Evolutionary conservation across 2,797 vertebrate genomes (phyloP).

Genomic region (Varecia variegata): DNA sequence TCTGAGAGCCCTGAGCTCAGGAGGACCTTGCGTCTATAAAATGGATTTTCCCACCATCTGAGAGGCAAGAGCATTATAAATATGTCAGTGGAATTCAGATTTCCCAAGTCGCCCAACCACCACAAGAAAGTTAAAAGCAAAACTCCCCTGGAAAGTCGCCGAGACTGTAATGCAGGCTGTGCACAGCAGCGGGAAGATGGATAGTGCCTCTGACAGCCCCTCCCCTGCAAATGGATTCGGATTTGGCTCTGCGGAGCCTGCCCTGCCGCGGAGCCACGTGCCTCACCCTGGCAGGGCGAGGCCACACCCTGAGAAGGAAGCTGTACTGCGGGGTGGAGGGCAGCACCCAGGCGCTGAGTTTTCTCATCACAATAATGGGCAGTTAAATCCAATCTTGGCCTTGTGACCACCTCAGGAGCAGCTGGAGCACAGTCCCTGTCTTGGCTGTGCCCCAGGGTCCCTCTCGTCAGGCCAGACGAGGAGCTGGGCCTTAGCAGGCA

Average conservation of each 20-base stretch:
- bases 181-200: accelerated
- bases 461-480: not conserved
- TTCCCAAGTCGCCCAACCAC: slow-evolving; percentile 69
- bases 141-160: slow-evolving; percentile 55
- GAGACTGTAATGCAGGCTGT: not conserved
- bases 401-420: too few relatives aligned
- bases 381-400: not conserved
- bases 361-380: not conserved
- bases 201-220: not conserved
- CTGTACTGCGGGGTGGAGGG: not conserved
- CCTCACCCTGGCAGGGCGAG: not conserved
- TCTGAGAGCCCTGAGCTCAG: not conserved
- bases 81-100: slow-evolving; percentile 64
- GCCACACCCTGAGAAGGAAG: not conserved
- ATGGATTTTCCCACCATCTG: slow-evolving; percentile 56
- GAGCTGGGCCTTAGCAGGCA: not conserved
- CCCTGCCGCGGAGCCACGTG: not conserved
- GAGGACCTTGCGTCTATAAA: not conserved
- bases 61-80: slow-evolving; percentile 51
- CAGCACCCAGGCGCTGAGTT: accelerated
- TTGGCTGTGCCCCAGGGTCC: not conserved
- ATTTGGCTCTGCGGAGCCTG: not conserved
- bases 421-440: not conserved
- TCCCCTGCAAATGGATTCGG: not conserved
- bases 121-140: slow-evolving; percentile 62